Evolutionary conservation across 2,113 vertebrate genomes (phyloP), one percentile per base, ranked within the genome.

Genomic region (Pluvialis apricaria): DNA sequence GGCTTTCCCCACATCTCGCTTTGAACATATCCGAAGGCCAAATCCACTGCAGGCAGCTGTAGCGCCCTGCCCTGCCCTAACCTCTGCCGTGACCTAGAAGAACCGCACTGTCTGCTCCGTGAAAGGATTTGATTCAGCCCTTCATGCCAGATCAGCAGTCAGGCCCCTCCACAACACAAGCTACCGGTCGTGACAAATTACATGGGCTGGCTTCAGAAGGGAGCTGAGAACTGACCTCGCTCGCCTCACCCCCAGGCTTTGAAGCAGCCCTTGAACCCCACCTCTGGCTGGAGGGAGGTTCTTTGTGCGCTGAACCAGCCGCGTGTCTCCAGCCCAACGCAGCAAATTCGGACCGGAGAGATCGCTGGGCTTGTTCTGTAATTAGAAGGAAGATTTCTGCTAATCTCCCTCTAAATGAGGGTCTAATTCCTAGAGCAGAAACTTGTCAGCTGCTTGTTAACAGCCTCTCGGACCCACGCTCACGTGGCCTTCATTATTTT

Each of bases 371-470:
- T 82, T 7, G 60, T 62, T 44, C 86, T 29, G 64, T 84, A 96
- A 96, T 92, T 95, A 97, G 97, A 80, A 75, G 71, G 97, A 97
- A 97, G 97, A 97, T 93, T 95, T 95, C 96, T 94, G 90, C 92
- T 98, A 98, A 98, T 98, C 98, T 97, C 49, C 73, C 62, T 79
- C 94, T 94, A 97, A 98, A 97, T 94, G 96, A 98, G 95, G 88
- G 94, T 86, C 97, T 98, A 98, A 98, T 98, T 98, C 97, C 86
- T 54, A 5, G 68, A 81, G 96, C 97, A 98, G 97, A 96, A 97
- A 95, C 96, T 98, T 98, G 98, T 98, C 98, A 98, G 97, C 97
- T 98, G 98, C 97, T 97, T 98, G 98, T 98, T 98, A 98, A 97
- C 97, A 97, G 97, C 92, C 96, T 64, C 96, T 96, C 28, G 15